Evolutionary conservation across 2,888 invertebrate species (phyloP).

Genomic region (Automeris io): DNA sequence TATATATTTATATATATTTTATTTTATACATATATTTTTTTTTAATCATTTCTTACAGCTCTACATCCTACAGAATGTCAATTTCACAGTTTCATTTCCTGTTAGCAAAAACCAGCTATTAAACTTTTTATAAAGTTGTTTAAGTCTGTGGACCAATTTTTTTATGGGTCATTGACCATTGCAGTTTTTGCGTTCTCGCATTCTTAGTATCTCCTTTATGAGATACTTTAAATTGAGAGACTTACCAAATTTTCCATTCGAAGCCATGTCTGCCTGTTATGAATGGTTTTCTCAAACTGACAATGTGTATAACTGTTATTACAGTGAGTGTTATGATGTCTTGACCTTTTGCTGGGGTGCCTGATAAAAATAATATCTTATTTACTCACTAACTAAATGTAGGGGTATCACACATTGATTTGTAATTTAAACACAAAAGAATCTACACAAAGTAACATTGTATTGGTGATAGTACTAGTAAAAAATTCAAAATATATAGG

Average conservation of each 20-base stretch:
- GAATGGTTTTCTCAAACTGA: slow-evolving; percentile 37
- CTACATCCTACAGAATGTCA: no score
- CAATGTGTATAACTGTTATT: slow-evolving; percentile 22
- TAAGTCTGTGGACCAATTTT: not conserved
- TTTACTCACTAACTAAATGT: no score
- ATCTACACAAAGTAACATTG: not conserved
- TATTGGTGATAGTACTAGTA: not conserved
- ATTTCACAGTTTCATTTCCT: no score
- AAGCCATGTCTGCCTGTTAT: slow-evolving; percentile 49
- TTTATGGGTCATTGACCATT: not conserved
- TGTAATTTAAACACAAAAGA: not conserved
- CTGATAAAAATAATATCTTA: slow-evolving; percentile 55
- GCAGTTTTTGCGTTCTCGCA: not conserved
- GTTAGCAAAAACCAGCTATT: slow-evolving; percentile 1
- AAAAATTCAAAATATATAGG: no score
- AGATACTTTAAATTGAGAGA: not conserved
- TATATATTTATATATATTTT: no score
- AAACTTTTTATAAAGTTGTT: slow-evolving; percentile 3
- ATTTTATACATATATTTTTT: no score
- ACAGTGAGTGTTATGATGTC: slow-evolving; percentile 26
- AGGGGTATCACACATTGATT: no score
- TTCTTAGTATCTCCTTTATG: no score
- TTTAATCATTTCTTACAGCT: no score
- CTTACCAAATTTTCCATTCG: slow-evolving; percentile 69
- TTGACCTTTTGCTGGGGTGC: slow-evolving; percentile 66